Evolutionary conservation across 2,797 vertebrate species (phyloP), one percentile per base, ranked within the genome.

Genomic region (Poeciliopsis presidionis): DNA sequence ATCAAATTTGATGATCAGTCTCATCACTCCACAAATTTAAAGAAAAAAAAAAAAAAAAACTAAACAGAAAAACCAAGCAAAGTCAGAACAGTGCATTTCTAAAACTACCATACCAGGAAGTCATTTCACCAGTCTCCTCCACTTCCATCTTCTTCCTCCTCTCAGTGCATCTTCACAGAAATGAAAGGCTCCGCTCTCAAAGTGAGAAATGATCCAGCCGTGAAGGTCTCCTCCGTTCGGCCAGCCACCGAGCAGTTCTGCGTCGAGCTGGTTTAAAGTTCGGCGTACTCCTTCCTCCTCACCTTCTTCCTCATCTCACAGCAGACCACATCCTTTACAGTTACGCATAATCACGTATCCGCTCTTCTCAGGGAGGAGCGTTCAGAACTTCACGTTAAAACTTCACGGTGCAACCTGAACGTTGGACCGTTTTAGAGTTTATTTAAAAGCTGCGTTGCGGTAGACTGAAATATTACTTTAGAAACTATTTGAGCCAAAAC

Each of bases 81-180:
- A 53, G 51, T 53, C 22, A 53, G 51, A 53, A 53, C 22, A 25
- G 51, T 41, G 0, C 55, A 73, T 9, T 71, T 4, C 5, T 46
- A 71, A 81, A 76, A 57, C n/a, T 14, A 33, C 46, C 86, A 72
- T 94, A 96, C 96, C 96, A 95, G 94, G 94, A 95, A 95, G 91
- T 91, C 1, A 83, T 75, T 78, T 94, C 89, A 76, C 90, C 87
- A 47, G 80, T 83, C 83, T 95, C 94, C 86, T 95, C 94, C 82
- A 88, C 87, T 81, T 96, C 96, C 96, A 96, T 96, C 43, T 72
- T 81, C 30, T 57, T 16, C 47, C 4, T 0, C 87, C 74, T 75
- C 67, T 95, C 88, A 95, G 80, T 72, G 79, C 94, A 94, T 95
- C 73, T 75, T 92, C 72, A 84, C 43, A 69, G 13, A 74, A 61